These are phyloP conservation scores for Xiphydria camelus DNA, from an alignment of 2,888 invertebrate genomes.

Conservation along the genomic window DNA sequence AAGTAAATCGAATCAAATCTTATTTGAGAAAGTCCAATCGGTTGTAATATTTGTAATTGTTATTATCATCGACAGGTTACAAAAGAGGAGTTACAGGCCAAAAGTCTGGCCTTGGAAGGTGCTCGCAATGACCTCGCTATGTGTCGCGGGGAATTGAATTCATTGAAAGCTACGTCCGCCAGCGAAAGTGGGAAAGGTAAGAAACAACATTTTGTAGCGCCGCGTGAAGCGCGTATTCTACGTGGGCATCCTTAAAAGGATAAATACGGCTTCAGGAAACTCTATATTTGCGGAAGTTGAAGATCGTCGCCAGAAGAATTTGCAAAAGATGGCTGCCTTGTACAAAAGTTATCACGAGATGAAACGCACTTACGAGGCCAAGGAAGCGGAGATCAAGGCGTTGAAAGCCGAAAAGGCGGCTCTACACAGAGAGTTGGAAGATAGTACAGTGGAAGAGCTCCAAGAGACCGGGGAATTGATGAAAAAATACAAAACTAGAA, in stretches of 20 bases:
- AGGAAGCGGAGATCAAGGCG: constrained; percentile 35
- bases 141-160: constrained; percentile 32
- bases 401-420: constrained; percentile 33
- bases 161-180: constrained; percentile 27
- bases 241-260: too few relatives aligned
- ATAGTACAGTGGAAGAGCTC: constrained; percentile 28
- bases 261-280: constrained; percentile 43
- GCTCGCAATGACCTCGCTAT: constrained; percentile 33
- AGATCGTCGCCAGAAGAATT: constrained; percentile 37
- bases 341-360: constrained; percentile 31
- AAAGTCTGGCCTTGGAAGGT: constrained; percentile 30
- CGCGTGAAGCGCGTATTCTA: too few relatives aligned
- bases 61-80: constrained; percentile 11
- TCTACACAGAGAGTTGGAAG: constrained; percentile 32
- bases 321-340: constrained; percentile 36
- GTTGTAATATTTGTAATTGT: background rate
- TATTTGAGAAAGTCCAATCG: background rate
- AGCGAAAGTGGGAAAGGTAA: constrained; percentile 36
- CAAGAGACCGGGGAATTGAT: constrained; percentile 33
- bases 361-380: constrained; percentile 31
- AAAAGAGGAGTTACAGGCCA: constrained; percentile 28
- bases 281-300: constrained; percentile 51
- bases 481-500: constrained; percentile 35
- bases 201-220: background rate
- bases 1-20: constrained; percentile 13